phyloP scores from a whole-genome alignment of 2,113 vertebrate genomes.

The Sigmodon hispidus region DNA sequence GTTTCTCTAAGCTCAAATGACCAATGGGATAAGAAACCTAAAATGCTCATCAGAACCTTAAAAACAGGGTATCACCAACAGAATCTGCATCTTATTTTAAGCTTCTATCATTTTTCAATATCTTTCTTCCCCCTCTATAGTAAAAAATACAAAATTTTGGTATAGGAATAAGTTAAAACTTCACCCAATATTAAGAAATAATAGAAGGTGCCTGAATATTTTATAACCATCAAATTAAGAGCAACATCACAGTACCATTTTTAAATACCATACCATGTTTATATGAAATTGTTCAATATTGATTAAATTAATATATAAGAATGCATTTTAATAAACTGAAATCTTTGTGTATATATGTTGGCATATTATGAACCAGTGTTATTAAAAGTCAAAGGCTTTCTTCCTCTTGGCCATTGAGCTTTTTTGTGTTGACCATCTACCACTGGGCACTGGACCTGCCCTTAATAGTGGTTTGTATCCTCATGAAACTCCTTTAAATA shows the following conservation, averaged over 20 bases:
- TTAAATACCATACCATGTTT: not conserved
- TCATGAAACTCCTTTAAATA: not conserved
- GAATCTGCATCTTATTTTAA: not conserved
- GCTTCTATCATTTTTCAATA: not conserved
- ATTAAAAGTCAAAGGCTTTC: not conserved
- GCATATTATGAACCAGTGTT: not conserved
- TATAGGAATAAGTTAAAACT: not conserved
- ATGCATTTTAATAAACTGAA: not conserved
- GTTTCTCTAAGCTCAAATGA: not conserved
- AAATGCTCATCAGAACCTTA: not conserved
- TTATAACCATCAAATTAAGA: not conserved
- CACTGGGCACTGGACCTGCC: not conserved
- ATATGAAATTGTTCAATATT: constrained; percentile 9
- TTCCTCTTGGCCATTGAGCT: not conserved
- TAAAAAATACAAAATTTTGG: not conserved
- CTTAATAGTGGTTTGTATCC: not conserved
- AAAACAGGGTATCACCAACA: not conserved
- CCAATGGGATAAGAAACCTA: not conserved
- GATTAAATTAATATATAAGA: constrained; percentile 18
- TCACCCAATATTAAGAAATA: not conserved
- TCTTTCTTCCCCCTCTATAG: not conserved
- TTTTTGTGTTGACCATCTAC: not conserved
- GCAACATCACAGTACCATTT: not conserved
- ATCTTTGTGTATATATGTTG: not conserved
- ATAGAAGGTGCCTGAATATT: not conserved